Conservation (phyloP, 2,888 invertebrate genomes). For the Eristalis intricaria region DNA sequence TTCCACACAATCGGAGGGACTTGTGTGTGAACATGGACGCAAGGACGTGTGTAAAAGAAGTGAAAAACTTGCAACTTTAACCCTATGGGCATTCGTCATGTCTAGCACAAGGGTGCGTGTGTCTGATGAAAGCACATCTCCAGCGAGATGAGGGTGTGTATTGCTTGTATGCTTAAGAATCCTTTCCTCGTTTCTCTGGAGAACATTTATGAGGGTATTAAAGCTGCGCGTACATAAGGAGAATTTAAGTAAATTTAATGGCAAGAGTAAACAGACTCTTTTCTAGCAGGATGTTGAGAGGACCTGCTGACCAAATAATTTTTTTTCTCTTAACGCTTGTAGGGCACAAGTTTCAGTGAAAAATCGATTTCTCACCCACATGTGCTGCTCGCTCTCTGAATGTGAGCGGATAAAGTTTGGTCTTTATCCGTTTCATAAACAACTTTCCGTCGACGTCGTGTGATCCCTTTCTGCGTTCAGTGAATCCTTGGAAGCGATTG, state of each 20-base stretch:
- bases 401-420: conserved; percentile 62
- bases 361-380: conserved; percentile 65
- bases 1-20: conserved; percentile 35
- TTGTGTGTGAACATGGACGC: conserved; percentile 1
- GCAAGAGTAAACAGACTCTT: conserved; percentile 53
- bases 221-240: conserved; percentile 33
- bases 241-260: conserved; percentile 62
- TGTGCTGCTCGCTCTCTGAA: conserved; percentile 18
- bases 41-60: conserved; percentile 11
- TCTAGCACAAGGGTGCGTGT: conserved; percentile 8
- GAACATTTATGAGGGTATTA: conserved; percentile 41
- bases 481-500: conserved; percentile 23
- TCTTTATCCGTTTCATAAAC: conserved; percentile 71
- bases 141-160: conserved; percentile 11
- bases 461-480: conserved; percentile 41
- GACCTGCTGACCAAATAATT: conserved; percentile 58
- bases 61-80: conserved; percentile 55
- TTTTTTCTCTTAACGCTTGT: conserved; percentile 10
- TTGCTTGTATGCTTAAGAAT: conserved; percentile 22
- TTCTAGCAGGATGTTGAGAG: conserved; percentile 42
- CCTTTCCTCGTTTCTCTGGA: conserved; percentile 24
- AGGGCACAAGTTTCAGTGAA: conserved; percentile 23
- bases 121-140: neutral
- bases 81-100: conserved; percentile 37
- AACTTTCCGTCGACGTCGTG: conserved; percentile 62